phyloP scores from a whole-genome alignment of 2,888 invertebrate species.

The Dinocampus coccinellae region DNA sequence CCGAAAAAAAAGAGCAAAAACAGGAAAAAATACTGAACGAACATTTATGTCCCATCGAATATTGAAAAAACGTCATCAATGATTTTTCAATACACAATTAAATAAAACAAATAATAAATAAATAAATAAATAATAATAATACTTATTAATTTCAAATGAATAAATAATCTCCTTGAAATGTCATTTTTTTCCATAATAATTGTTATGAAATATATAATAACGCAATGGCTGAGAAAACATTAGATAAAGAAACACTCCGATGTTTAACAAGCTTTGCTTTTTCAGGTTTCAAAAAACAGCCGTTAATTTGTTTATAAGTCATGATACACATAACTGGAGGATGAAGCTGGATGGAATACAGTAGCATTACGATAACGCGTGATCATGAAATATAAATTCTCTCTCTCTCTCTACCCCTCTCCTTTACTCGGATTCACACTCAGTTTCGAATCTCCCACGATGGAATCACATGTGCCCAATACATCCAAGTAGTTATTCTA shows the following conservation, averaged over 20 bases:
- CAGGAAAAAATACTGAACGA: slow-evolving; percentile 20
- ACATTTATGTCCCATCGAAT: too few relatives aligned
- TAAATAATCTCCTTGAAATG: too few relatives aligned
- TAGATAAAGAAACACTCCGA: background rate
- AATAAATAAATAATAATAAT: too few relatives aligned
- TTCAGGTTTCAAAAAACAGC: slow-evolving; percentile 18
- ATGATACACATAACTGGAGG: background rate
- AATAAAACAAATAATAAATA: background rate
- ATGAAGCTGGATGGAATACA: slow-evolving; percentile 3
- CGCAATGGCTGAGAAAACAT: slow-evolving; percentile 8
- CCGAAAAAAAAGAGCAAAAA: slow-evolving; percentile 29
- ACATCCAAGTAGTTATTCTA: slow-evolving; percentile 40
- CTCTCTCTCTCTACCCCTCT: background rate
- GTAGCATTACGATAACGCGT: slow-evolving; percentile 11
- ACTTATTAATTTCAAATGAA: too few relatives aligned
- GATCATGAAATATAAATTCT: slow-evolving; percentile 15
- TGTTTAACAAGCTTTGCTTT: slow-evolving; percentile 13
- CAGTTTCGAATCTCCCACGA: slow-evolving; percentile 47
- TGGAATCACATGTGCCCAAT: slow-evolving; percentile 26
- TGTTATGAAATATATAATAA: background rate
- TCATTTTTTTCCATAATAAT: background rate
- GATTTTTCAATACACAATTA: background rate
- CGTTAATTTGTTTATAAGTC: slow-evolving; percentile 14
- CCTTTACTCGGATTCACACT: background rate
- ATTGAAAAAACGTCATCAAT: too few relatives aligned